Evolutionary conservation across 2,888 invertebrate genomes (phyloP).

Genomic region (Pemphredon lugubris): DNA sequence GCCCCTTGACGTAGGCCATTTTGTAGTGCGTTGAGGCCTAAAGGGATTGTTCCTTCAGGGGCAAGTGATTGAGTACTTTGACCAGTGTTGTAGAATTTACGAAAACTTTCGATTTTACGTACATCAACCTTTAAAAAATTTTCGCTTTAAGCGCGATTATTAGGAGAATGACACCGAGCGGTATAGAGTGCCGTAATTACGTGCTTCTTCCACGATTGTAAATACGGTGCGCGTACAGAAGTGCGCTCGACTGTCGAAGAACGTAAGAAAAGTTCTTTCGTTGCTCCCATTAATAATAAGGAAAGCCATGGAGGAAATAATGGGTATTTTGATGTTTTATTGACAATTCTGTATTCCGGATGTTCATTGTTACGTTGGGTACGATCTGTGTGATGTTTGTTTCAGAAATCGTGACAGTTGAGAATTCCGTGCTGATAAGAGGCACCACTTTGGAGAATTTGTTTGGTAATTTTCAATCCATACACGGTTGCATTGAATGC

Average conservation of each 20-base stretch:
- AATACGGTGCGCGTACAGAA: neutral
- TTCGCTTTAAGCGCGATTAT: neutral
- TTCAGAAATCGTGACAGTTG: slow-evolving; percentile 70
- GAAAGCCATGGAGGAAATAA: slow-evolving; percentile 44
- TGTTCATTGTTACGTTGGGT: slow-evolving; percentile 1
- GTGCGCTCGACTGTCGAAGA: slow-evolving; percentile 2
- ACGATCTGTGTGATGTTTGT: slow-evolving; percentile 30
- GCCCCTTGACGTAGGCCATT: slow-evolving; percentile 78
- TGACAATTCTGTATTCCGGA: neutral
- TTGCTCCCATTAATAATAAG: slow-evolving; percentile 2
- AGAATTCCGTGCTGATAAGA: slow-evolving; percentile 44
- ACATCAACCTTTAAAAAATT: no score
- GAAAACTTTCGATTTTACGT: neutral
- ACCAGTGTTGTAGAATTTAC: slow-evolving; percentile 14
- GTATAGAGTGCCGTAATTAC: neutral
- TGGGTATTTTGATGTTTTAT: slow-evolving; percentile 32
- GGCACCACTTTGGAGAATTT: slow-evolving; percentile 38
- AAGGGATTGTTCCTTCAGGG: slow-evolving; percentile 72
- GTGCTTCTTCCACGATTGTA: neutral
- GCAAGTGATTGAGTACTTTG: slow-evolving; percentile 46
- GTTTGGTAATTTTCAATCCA: slow-evolving; percentile 51
- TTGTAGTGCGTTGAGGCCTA: slow-evolving; percentile 68
- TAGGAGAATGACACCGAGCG: no score
- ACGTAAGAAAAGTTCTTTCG: neutral
- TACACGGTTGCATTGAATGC: neutral